Base-by-base conservation (phyloP, 2,888 invertebrate genomes). In the Polyommatus icarus region DNA sequence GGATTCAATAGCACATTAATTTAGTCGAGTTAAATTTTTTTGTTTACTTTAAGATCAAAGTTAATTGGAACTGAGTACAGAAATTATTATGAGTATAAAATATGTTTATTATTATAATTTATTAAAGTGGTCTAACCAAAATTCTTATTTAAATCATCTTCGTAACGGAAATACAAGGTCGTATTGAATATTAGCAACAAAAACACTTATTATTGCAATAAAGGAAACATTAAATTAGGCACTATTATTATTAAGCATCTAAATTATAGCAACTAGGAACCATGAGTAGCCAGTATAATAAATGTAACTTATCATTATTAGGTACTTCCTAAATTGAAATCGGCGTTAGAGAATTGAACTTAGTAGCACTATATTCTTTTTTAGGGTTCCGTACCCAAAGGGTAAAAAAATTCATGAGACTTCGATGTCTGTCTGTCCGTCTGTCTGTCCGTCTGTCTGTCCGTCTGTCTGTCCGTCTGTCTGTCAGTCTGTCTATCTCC, bases 131-230 rank as follows among this genome's bases (percentile, higher is more conserved):
- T 67, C 15, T 61, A 24, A 61, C 61, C 3, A 24, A 29, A 29
- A 67, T 67, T 67, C 67, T 15, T 10, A 61, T 24, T 67, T 10
- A 67, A 67, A 67, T 24, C 61, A 67, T 67, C 61, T 67, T 67
- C 61, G 29, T 67, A 29, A 6, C 3, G 61, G 61, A 67, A 67
- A 29, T 12, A 29, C 67, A 67, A 67, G 67, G 67, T 29, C 29
- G 61, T 0, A 2, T 57, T 0, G 8, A 67, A 29, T 5, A 59
- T 59, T 59, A 7, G 59, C 59, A 59, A 59, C 20, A 20, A 59
- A 20, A 59, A 20, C 20, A 10, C 10, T 20, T 61, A 59, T 20
- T 59, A 59, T 20, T 59, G 20, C 24, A 20, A 20, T 20, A n/a
- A 10, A 61, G 59, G 59, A 61, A 61, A 61, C 20, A 61, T 61